phyloP scores from a whole-genome alignment of 2,888 invertebrate genomes.

The Neoascia interrupta region DNA sequence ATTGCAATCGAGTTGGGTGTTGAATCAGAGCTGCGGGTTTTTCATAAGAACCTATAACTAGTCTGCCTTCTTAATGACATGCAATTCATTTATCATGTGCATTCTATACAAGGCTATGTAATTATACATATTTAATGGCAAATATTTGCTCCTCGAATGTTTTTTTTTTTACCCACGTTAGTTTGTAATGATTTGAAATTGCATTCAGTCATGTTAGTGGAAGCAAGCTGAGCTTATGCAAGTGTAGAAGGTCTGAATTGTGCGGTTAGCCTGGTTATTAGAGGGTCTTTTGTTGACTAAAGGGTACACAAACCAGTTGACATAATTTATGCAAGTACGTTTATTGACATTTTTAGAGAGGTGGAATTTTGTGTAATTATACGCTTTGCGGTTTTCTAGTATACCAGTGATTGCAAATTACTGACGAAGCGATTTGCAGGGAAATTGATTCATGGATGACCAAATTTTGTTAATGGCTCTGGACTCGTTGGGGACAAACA shows the following conservation, averaged over 20 bases:
- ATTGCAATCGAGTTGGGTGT: constrained; percentile 11
- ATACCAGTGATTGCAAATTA: background rate
- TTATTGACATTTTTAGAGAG: constrained; percentile 26
- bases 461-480: no score
- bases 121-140: constrained; percentile 21
- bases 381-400: background rate
- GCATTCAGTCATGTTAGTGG: no score
- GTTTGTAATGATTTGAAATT: constrained; percentile 34
- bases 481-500: no score
- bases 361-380: constrained; percentile 34
- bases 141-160: constrained; percentile 34
- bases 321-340: constrained; percentile 37
- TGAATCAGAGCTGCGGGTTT: background rate
- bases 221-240: background rate
- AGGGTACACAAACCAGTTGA: constrained; percentile 3
- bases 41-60: background rate
- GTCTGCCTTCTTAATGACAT: constrained; percentile 43
- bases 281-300: constrained; percentile 25
- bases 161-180: background rate
- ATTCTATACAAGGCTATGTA: no score
- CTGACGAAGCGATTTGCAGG: background rate
- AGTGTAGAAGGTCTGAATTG: constrained; percentile 10
- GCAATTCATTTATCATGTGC: constrained; percentile 33
- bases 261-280: constrained; percentile 16
- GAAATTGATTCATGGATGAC: no score